Conservation (phyloP, 2,888 invertebrate species). For the Parelbella ahira region DNA sequence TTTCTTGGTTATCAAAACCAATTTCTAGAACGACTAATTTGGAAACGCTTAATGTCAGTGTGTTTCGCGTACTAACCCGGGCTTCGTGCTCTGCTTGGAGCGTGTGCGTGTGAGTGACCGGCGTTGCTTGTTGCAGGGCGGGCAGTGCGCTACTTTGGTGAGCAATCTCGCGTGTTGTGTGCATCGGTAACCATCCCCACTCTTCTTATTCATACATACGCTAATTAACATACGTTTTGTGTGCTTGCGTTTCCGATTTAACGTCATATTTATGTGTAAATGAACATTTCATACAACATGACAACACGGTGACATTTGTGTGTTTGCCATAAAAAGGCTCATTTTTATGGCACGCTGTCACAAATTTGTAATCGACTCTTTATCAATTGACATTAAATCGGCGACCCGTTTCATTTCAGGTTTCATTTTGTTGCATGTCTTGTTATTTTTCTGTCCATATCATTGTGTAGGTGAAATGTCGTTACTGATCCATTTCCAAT, state of each 20-base stretch:
- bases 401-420: conserved; percentile 48
- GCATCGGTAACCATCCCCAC: conserved; percentile 95
- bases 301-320: too few species aligned
- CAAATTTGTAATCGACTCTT: too few species aligned
- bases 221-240: conserved; percentile 70
- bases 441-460: conserved; percentile 46
- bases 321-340: too few species aligned
- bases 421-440: conserved; percentile 65
- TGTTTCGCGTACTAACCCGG: conserved; percentile 17
- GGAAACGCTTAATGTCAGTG: conserved; percentile 10
- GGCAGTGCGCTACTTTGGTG: conserved; percentile 96
- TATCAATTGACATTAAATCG: conserved; percentile 53
- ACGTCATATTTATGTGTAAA: too few species aligned
- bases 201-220: conserved; percentile 82
- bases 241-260: conserved; percentile 57
- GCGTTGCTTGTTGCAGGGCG: conserved; percentile 87
- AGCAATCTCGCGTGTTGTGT: conserved; percentile 97
- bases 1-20: too few species aligned
- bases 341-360: too few species aligned
- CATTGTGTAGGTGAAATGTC: conserved; percentile 44
- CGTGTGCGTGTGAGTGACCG: conserved; percentile 50
- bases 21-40: too few species aligned
- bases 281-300: too few species aligned
- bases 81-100: conserved; percentile 18
- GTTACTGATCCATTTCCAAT: conserved; percentile 26